Evolutionary conservation across 2,113 vertebrate genomes (phyloP), one percentile per base, ranked within the genome.

Genomic region (Petrocephalus zakoni): DNA sequence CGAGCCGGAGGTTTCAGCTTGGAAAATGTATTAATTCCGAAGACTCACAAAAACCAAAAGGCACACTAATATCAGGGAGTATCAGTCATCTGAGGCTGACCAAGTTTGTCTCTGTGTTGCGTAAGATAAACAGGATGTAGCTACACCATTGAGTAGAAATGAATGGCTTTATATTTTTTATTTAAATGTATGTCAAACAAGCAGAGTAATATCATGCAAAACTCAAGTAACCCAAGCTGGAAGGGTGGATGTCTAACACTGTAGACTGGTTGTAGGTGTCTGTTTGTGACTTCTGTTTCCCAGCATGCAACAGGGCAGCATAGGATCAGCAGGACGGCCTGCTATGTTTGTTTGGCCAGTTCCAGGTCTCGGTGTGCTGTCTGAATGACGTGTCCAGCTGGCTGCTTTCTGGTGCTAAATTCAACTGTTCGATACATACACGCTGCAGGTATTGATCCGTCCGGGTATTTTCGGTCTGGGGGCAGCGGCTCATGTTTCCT

Each of bases 371-470:
- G 34, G 49, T 55, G 11, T 55, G 49, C 68, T 29, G 89, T 88
- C 87, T 90, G 89, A 91, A 56, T 82, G 58, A 86, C 90, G 92
- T 89, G 51, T 93, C 93, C 93, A 92, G 91, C 90, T 56, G 9
- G 9, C 78, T 37, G 83, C 49, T 83, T 83, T 72, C 86, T 61
- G 75, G 55, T 21, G 11, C 75, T 88, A 88, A 89, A 89, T 89
- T 91, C 90, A 61, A 89, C 91, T 90, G 91, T 92, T 93, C 92
- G 89, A 93, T 90, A 92, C 90, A 91, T 92, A 93, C 93, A 94
- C 92, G 93, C 92, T 95, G 92, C 93, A 91, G 88, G 83, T 94
- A 94, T 94, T 95, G 94, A 95, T 94, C 93, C 91, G 86, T 90
- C 91, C 87, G 92, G 93, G 93, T 94, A 93, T 94, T 94, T 93